A percentile compares a stretch with the other conserved stretches of the same genome.
Evolutionary conservation across 1,140 invertebrate species (phyloP).

Genomic region (Harlomillsia oculata): DNA sequence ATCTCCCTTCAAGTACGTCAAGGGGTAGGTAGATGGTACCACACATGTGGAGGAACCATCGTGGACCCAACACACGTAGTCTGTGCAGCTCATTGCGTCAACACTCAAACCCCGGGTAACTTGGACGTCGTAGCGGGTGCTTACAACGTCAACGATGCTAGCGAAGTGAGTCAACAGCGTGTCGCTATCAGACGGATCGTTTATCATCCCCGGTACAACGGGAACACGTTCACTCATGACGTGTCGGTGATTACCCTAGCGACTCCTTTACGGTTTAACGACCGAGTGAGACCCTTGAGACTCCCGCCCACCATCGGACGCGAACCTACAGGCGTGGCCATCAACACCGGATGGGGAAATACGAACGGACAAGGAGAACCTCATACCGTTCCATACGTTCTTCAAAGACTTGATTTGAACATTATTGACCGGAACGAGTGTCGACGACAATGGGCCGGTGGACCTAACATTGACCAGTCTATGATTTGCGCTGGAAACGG

Average conservation of each 20-base stretch:
- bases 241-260: background rate
- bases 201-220: background rate
- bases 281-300: background rate
- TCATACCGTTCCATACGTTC: background rate
- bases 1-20: background rate
- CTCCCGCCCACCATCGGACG: background rate
- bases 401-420: constrained; percentile 7
- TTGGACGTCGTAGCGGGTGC: constrained; percentile 7
- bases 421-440: constrained; percentile 9
- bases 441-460: background rate
- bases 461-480: background rate
- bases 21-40: background rate
- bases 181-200: background rate
- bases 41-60: background rate
- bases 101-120: background rate
- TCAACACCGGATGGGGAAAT: background rate
- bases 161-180: background rate
- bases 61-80: background rate
- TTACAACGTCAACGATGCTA: background rate
- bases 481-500: constrained; percentile 11
- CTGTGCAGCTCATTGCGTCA: background rate
- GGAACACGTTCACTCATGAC: constrained; percentile 2
- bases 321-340: background rate
- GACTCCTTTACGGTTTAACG: background rate
- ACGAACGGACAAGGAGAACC: background rate